Evolutionary conservation across 2,113 vertebrate species (phyloP), one percentile per base, ranked within the genome.

Genomic region (Epinephelus moara): DNA sequence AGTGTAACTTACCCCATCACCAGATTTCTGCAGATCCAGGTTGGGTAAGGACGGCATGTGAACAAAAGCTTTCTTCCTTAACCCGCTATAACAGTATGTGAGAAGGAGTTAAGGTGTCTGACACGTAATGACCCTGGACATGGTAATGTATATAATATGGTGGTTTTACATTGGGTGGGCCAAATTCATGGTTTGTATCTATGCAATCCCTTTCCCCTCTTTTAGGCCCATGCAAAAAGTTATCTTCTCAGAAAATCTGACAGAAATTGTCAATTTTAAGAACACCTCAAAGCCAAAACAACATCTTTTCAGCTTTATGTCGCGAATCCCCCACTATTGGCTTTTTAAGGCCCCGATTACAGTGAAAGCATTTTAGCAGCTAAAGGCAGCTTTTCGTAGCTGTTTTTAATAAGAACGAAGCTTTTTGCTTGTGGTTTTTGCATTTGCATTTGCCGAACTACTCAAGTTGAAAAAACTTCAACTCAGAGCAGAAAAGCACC

Each of bases 1-100:
- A 53, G 33, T 9, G 14, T 21, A 52, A 89, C 95, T 96, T 95
- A 99, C 98, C 96, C 97, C 98, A 92, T 99, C 97, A 81, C 96
- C 97, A 89, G 97, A 96, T 94, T 99, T 99, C 92, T 99, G 98
- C 85, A 99, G 96, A 91, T 99, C 98, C 94, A 99, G 94, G 91
- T 97, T 98, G 87, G 98, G 98, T 90, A 99, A 94, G 85, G 97
- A 98, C 45, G 98, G 98, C 98, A 99, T 99, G 93, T 98, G 98
- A 91, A 99, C 98, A 86, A 99, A 97, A 83, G 98, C 98, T 94
- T 99, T 99, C 96, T 99, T 99, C 92, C 98, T 97, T 88, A 99
- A 96, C 91, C 98, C 98, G 88, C 98, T 99, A 92, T 99, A 99
- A 96, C 98, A 99, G 95, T 99, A 99, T 89, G 97, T 99, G 94